phyloP scores from a whole-genome alignment of 2,113 vertebrate genomes.

The Takifugu bimaculatus region DNA sequence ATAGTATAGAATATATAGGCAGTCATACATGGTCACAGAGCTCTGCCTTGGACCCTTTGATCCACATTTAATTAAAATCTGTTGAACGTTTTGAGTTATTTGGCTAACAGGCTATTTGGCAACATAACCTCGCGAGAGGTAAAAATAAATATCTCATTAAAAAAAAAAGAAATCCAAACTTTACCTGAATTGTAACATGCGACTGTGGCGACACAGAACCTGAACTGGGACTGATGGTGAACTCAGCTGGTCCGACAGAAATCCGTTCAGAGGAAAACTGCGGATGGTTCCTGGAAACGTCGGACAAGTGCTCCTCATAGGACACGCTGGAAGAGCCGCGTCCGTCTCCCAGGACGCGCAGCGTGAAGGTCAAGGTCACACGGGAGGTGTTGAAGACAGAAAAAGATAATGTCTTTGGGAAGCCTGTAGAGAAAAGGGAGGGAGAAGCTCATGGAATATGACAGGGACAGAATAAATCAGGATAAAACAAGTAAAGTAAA shows the following conservation, averaged over 20 bases:
- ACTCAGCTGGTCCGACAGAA: slow-evolving; percentile 69
- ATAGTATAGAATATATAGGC: no score
- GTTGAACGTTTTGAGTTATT: no score
- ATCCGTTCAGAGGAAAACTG: slow-evolving; percentile 14
- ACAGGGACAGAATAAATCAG: not conserved
- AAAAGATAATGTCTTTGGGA: slow-evolving; percentile 74
- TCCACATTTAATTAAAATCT: no score
- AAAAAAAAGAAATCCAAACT: not conserved
- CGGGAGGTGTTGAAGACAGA: slow-evolving; percentile 80
- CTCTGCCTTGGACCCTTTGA: no score
- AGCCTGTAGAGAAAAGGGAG: slow-evolving; percentile 65
- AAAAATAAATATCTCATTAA: no score
- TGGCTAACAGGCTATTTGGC: no score
- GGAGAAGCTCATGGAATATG: not conserved
- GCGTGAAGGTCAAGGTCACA: slow-evolving; percentile 79
- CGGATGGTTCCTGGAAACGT: slow-evolving; percentile 39
- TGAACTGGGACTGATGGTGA: slow-evolving; percentile 68
- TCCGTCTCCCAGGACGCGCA: slow-evolving; percentile 80
- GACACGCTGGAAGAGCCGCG: slow-evolving; percentile 61
- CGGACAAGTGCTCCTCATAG: slow-evolving; percentile 45
- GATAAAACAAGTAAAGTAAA: no score
- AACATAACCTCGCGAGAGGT: no score
- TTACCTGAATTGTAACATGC: slow-evolving; percentile 74
- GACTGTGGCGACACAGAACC: slow-evolving; percentile 72
- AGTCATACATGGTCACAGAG: no score